Base-by-base conservation (phyloP, 2,888 invertebrate genomes). In the Pachymerium ferrugineum region DNA sequence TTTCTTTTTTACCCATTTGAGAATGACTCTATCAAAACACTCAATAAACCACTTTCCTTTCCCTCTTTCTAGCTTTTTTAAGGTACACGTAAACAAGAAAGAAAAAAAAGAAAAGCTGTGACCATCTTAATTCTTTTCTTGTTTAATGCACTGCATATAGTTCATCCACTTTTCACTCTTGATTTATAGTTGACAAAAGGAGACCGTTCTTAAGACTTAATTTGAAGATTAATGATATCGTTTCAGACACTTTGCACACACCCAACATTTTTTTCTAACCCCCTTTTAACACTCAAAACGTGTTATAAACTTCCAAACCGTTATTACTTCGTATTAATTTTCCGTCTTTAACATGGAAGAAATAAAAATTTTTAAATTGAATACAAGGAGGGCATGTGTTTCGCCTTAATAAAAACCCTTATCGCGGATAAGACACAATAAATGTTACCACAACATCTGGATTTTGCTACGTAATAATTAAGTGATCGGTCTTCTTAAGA, bases 121-220 rank as follows among this genome's bases (percentile, higher is more conserved):
- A n/a, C n/a, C n/a, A n/a, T n/a, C n/a, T n/a, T n/a, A n/a, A n/a
- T 62, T 62, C 28, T 22, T 62, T 28, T 16, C 22, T 22, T 47
- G 47, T 47, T 62, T 62, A 62, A 62, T 62, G 62, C 62, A 62
- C n/a, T n/a, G n/a, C n/a, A n/a, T n/a, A n/a, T 28, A 62, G 62
- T 62, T 62, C 62, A 62, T 62, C 62, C 28, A 25, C 25, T 62
- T n/a, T 62, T 62, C 62, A 28, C 62, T 12, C 22, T 22, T 62
- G 62, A 62, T 62, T 62, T 62, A 62, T 62, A 10, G 2, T 62
- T 62, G 62, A 62, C 25, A 62, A 62, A 62, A 62, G 25, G n/a
- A 28, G 62, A 62, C 22, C 62, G 25, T 25, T 62, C 62, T 38
- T 8, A 62, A 28, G 28, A 62, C 62, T 62, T 62, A 62, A 62